Conservation (phyloP, 1,140 invertebrate species). For the Delia radicum region DNA sequence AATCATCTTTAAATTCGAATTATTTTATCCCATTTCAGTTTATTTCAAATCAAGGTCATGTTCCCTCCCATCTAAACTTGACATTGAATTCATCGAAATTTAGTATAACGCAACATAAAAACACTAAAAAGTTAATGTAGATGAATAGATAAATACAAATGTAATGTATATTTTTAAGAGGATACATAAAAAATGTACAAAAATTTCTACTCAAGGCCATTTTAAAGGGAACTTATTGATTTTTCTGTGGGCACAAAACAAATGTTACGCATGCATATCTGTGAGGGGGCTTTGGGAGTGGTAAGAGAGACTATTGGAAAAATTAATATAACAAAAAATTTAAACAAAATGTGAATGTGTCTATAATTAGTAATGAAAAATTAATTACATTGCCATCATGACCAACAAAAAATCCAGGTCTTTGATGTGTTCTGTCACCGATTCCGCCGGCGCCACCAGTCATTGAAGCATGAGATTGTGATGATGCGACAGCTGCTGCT, state of each 20-base stretch:
- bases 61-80: too few relatives aligned
- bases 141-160: too few relatives aligned
- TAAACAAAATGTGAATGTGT: not conserved
- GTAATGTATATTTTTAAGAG: not conserved
- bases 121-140: too few relatives aligned
- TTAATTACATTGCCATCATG: conserved; percentile 62
- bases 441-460: not conserved
- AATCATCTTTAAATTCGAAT: too few relatives aligned
- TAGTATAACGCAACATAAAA: not conserved
- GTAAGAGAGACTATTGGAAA: too few relatives aligned
- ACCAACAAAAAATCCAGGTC: conserved; percentile 66
- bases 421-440: conserved; percentile 26
- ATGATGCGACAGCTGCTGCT: conserved; percentile 30
- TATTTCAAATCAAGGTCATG: too few relatives aligned
- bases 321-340: not conserved
- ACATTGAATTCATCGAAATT: not conserved
- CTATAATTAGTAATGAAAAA: not conserved
- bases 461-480: conserved; percentile 2
- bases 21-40: too few relatives aligned
- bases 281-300: too few relatives aligned
- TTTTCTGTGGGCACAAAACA: not conserved
- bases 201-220: not conserved
- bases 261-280: not conserved
- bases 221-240: not conserved
- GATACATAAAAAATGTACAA: not conserved